These are phyloP conservation scores for Dynastes hyllus DNA, from an alignment of 2,888 invertebrate genomes.

Conservation along the genomic window DNA sequence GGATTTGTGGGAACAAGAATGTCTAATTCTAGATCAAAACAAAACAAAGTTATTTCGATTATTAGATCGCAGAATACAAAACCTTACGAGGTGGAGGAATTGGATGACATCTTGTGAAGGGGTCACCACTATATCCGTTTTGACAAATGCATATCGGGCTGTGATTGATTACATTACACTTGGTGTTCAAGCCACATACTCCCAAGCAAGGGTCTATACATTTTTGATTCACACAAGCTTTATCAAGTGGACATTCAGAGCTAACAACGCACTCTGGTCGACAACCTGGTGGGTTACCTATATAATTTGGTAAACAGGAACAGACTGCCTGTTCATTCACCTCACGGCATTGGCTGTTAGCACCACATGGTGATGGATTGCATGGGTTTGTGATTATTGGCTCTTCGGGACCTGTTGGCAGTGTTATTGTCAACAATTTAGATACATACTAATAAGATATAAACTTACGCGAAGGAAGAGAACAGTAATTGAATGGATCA, in stretches of 20 bases:
- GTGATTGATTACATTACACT: constrained; percentile 85
- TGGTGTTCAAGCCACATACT: constrained; percentile 79
- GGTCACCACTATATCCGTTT: constrained; percentile 78
- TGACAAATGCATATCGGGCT: constrained; percentile 86
- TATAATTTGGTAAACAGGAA: constrained; percentile 81
- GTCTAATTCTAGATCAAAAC: constrained; percentile 3
- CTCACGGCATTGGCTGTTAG: constrained; percentile 83
- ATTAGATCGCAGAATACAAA: neutral
- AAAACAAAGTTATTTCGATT: constrained; percentile 57
- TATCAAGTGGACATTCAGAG: constrained; percentile 82
- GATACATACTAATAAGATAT: neutral
- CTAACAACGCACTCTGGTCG: constrained; percentile 86
- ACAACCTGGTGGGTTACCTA: constrained; percentile 84
- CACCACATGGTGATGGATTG: constrained; percentile 78
- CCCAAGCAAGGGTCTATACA: constrained; percentile 86
- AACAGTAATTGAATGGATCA: constrained; percentile 80
- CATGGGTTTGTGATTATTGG: constrained; percentile 75
- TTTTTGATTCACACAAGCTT: constrained; percentile 84
- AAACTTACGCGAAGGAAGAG: constrained; percentile 73
- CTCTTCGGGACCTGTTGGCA: constrained; percentile 40
- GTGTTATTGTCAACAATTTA: neutral
- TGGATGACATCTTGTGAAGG: constrained; percentile 78
- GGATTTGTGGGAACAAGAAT: constrained; percentile 72
- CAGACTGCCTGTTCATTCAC: constrained; percentile 83
- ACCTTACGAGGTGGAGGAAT: constrained; percentile 68